Evolutionary conservation across 1,140 invertebrate species (phyloP).

Genomic region (Dinoponera quadriceps): DNA sequence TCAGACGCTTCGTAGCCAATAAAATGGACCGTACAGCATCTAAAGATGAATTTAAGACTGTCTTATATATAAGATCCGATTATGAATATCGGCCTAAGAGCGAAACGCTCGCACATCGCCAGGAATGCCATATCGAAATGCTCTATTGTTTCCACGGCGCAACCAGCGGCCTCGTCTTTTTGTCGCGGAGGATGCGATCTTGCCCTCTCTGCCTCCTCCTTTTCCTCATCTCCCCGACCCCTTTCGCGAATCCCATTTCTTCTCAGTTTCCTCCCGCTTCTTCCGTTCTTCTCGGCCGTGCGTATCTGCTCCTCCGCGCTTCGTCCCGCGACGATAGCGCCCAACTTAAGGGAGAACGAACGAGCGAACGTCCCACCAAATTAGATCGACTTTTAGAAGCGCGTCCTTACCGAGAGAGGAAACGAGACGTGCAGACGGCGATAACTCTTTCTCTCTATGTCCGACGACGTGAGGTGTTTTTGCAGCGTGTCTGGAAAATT

Average conservation of each 20-base stretch:
- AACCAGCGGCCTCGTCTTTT: slow-evolving; percentile 64
- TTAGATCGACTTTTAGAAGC: slow-evolving; percentile 57
- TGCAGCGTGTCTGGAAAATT: neutral
- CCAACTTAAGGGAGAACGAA: neutral
- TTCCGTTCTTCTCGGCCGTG: neutral
- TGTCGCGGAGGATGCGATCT: slow-evolving; percentile 60
- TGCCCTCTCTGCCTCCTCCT: slow-evolving; percentile 3
- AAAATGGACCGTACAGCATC: no score
- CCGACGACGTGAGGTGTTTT: neutral
- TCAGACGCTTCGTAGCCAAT: no score
- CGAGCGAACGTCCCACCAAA: slow-evolving; percentile 25
- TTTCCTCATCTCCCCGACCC: neutral
- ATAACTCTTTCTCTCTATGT: neutral
- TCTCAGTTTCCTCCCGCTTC: slow-evolving; percentile 16
- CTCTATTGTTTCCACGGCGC: slow-evolving; percentile 55
- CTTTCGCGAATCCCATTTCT: slow-evolving; percentile 12
- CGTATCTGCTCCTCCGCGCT: neutral
- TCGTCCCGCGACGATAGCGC: neutral
- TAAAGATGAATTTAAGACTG: no score
- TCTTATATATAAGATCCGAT: no score
- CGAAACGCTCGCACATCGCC: slow-evolving; percentile 25
- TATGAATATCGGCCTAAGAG: no score
- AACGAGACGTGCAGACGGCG: neutral
- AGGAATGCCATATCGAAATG: slow-evolving; percentile 54
- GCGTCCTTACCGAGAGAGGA: neutral